phyloP scores from a whole-genome alignment of 2,797 vertebrate species.

The Hoplostethus mediterraneus region DNA sequence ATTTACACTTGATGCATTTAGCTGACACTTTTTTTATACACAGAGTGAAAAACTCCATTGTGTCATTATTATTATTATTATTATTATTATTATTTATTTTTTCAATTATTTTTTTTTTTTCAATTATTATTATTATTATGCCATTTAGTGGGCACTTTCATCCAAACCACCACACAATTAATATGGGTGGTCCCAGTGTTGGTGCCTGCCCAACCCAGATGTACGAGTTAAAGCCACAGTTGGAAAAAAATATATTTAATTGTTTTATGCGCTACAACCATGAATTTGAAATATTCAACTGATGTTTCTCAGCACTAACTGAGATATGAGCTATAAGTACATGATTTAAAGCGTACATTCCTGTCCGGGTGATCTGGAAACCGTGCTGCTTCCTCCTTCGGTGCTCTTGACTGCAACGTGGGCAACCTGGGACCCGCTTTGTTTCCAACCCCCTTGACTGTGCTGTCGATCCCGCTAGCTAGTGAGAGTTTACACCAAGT shows the following conservation, averaged over 20 bases:
- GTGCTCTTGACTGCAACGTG: slow-evolving; percentile 50
- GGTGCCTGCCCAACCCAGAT: too few species aligned
- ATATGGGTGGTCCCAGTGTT: too few species aligned
- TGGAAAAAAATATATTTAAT: not conserved
- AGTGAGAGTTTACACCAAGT: not conserved
- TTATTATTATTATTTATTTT: too few species aligned
- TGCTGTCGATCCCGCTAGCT: slow-evolving; percentile 44
- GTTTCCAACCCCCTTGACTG: slow-evolving; percentile 29
- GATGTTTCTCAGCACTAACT: not conserved
- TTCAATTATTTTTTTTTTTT: too few species aligned
- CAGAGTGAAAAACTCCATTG: too few species aligned
- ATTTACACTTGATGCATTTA: slow-evolving; percentile 12
- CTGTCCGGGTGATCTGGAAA: not conserved
- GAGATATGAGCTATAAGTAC: not conserved
- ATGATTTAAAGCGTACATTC: not conserved
- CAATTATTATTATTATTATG: too few species aligned
- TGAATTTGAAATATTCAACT: not conserved
- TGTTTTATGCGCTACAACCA: not conserved
- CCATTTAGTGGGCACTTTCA: too few species aligned
- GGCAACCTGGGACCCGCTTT: slow-evolving; percentile 36
- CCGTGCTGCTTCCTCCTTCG: slow-evolving; percentile 52
- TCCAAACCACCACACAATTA: too few species aligned
- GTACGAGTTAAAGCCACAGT: not conserved
- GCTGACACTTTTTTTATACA: too few species aligned
- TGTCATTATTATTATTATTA: too few species aligned